A percentile compares a stretch with the other conserved stretches of the same genome.
Evolutionary conservation across 2,888 invertebrate genomes (phyloP).

Genomic region (Drosophila nr. fundita): DNA sequence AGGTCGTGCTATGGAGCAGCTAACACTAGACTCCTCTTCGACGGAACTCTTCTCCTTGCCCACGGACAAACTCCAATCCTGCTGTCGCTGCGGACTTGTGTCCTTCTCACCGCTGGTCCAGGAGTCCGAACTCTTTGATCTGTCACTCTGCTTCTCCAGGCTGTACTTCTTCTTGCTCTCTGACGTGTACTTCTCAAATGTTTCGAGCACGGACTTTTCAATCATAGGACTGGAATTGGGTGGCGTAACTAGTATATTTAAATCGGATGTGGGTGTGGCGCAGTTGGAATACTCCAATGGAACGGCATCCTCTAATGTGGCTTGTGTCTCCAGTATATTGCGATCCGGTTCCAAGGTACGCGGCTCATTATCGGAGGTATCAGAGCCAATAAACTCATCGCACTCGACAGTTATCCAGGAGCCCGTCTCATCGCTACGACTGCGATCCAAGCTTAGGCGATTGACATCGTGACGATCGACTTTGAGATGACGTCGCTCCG

Average conservation of each 20-base stretch:
- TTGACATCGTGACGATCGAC: constrained; percentile 80
- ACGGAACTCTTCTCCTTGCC: constrained; percentile 88
- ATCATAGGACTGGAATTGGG: constrained; percentile 88
- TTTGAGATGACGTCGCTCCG: constrained; percentile 82
- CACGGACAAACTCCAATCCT: constrained; percentile 85
- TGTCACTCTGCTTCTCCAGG: constrained; percentile 87
- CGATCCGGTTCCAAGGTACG: constrained; percentile 82
- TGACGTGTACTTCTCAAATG: constrained; percentile 78
- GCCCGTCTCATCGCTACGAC: constrained; percentile 89
- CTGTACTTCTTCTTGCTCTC: constrained; percentile 86
- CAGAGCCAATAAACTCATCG: constrained; percentile 88
- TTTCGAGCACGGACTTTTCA: constrained; percentile 85
- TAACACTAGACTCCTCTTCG: constrained; percentile 90
- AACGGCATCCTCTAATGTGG: constrained; percentile 87
- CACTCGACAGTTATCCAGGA: constrained; percentile 90
- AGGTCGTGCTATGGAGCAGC: constrained; percentile 92
- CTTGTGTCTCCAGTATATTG: constrained; percentile 86
- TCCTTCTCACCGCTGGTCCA: constrained; percentile 93
- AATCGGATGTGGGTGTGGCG: constrained; percentile 82
- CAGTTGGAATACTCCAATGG: constrained; percentile 86
- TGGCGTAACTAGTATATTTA: constrained; percentile 87
- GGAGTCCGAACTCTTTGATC: constrained; percentile 92
- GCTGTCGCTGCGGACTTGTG: constrained; percentile 87
- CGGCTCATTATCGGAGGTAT: constrained; percentile 87
- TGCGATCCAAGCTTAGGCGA: constrained; percentile 85